phyloP scores from a whole-genome alignment of 1,140 invertebrate species.

The Tetramorium parvispinum region DNA sequence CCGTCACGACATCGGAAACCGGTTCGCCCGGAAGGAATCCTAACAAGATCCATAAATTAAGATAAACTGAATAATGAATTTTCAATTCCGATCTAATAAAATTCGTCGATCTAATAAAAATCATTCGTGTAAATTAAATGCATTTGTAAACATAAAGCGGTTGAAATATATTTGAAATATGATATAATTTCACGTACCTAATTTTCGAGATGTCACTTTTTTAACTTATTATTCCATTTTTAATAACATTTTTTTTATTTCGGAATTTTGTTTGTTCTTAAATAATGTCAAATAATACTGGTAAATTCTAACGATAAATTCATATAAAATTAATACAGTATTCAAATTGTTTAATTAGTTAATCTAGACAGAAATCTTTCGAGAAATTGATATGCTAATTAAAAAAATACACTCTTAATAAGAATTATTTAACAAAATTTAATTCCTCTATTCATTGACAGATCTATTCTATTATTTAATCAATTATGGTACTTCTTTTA shows the following conservation, averaged over 20 bases:
- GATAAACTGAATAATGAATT: neutral
- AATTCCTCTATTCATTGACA: neutral
- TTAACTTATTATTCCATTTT: neutral
- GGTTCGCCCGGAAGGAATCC: neutral
- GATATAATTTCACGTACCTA: neutral
- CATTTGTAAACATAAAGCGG: neutral
- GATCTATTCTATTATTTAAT: neutral
- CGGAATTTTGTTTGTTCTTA: neutral
- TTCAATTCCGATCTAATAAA: neutral
- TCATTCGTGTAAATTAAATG: neutral
- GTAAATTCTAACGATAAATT: neutral
- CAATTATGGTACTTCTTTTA: neutral
- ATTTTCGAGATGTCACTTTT: neutral
- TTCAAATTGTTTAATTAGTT: neutral
- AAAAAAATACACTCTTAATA: neutral
- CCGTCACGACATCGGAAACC: neutral
- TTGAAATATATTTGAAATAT: neutral
- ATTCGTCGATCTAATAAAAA: neutral
- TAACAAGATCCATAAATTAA: neutral
- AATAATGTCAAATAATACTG: neutral
- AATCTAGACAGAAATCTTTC: neutral
- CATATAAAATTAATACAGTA: neutral
- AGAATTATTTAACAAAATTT: neutral
- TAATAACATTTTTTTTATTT: conserved; percentile 2
- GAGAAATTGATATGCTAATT: neutral